A percentile compares a stretch with the other conserved stretches of the same genome.
phyloP scores from a whole-genome alignment of 2,797 vertebrate species.

The Selene dorsalis region DNA sequence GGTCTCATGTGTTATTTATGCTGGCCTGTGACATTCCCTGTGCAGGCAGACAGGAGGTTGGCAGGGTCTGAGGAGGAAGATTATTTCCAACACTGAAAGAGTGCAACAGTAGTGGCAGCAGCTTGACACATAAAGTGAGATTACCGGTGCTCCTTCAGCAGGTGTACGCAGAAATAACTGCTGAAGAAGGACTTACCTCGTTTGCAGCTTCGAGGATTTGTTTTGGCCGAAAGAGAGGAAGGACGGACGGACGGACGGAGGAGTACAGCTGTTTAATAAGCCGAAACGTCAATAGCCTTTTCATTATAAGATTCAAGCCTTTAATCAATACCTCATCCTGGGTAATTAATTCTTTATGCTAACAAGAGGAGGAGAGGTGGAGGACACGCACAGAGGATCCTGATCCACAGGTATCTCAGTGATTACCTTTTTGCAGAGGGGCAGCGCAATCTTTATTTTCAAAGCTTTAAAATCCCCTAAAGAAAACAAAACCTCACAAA shows the following conservation, averaged over 20 bases:
- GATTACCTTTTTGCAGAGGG: constrained; percentile 12
- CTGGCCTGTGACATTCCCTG: constrained; percentile 73
- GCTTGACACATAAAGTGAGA: constrained; percentile 44
- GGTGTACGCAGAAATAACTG: constrained; percentile 30
- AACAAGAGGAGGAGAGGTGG: constrained; percentile 45
- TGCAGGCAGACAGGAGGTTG: constrained; percentile 33
- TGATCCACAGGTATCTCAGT: constrained; percentile 28
- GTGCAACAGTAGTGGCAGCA: constrained; percentile 24
- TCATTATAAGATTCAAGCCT: constrained; percentile 54
- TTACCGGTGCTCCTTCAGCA: constrained; percentile 1
- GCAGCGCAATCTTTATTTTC: constrained; percentile 9
- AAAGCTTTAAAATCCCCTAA: constrained; percentile 20
- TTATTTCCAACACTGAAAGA: constrained; percentile 47
- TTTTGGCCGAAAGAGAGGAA: constrained; percentile 4
- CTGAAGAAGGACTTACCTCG: constrained; percentile 7
- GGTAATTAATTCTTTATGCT: constrained; percentile 53
- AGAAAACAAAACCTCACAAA: constrained; percentile 23
- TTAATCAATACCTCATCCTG: constrained; percentile 62
- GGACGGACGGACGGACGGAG: not conserved
- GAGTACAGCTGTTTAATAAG: constrained; percentile 32
- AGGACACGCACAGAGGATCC: constrained; percentile 3
- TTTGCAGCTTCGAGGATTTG: not conserved
- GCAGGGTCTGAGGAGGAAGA: constrained; percentile 23
- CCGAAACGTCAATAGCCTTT: constrained; percentile 49
- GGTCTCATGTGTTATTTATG: constrained; percentile 77